Evolutionary conservation across 2,113 vertebrate genomes (phyloP), one percentile per base, ranked within the genome.

Genomic region (Datnioides undecimradiatus): DNA sequence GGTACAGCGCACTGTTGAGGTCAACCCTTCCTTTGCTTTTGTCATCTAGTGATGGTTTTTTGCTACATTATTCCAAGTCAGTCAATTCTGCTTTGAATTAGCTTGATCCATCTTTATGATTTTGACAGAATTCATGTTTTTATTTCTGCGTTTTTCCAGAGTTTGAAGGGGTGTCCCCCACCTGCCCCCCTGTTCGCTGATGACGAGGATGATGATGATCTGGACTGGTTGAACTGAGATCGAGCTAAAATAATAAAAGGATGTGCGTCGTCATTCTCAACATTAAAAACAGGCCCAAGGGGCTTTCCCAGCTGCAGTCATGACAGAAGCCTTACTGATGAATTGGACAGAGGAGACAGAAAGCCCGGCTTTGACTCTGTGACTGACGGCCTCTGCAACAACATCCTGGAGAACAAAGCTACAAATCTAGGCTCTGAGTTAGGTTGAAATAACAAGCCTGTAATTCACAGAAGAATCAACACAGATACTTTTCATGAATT

Each of bases 91-190:
- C 14, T 10, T 25, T 52, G 2, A 12, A 12, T 31, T 12, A 34
- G 8, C 10, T 12, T 48, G 51, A 23, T 38, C 7, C 10, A 12
- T n/a, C 29, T 14, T 5, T 46, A 25, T 17, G 52, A 13, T 17
- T 17, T 3, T 31, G 13, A 25, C 13, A 6, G 3, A 8, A 6
- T 66, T 60, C 8, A 19, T 23, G 12, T 45, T 52, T 1, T 43
- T 4, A n/a, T 19, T 0, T 76, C 17, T 3, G 0, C 79, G 66
- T 85, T n/a, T 84, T 86, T 52, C 48, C 94, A 99, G 98, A 98
- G 97, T 90, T 88, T 99, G 93, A 99, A 99, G 91, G 98, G 97
- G 2, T 91, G 60, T 4, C 97, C 97, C 0, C 97, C 97, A 6
- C 97, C 97, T 0, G 76, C 96, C 0, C 97, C 97, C 0, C 95